Conservation (phyloP, 1,140 invertebrate species). For the Rhagoletis pomonella region DNA sequence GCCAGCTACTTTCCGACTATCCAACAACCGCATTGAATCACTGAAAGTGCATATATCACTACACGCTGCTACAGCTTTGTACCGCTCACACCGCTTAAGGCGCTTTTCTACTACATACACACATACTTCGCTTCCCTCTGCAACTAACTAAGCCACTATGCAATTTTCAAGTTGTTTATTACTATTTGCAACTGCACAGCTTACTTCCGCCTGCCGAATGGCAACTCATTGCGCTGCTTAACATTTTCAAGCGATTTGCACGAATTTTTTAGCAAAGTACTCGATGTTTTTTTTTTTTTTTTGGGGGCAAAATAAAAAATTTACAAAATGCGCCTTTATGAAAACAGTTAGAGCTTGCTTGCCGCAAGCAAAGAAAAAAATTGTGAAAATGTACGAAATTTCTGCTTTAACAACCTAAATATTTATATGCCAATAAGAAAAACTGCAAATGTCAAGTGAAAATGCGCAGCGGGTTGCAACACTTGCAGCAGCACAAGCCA, state of each 20-base stretch:
- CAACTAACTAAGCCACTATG: background rate
- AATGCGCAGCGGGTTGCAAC: background rate
- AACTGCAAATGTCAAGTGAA: constrained; percentile 37
- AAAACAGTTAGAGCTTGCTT: background rate
- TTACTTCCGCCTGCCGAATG: background rate
- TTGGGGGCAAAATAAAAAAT: background rate
- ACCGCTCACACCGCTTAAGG: background rate
- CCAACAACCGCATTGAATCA: background rate
- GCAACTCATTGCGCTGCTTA: constrained; percentile 23
- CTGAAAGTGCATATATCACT: background rate
- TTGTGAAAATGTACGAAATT: constrained; percentile 19
- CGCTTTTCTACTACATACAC: too few species aligned
- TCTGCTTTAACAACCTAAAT: constrained; percentile 24
- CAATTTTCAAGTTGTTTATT: constrained; percentile 35
- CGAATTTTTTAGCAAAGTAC: background rate
- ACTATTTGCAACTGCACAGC: background rate
- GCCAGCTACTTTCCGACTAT: background rate
- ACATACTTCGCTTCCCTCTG: too few species aligned
- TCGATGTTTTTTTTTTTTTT: background rate
- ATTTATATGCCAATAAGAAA: constrained; percentile 47
- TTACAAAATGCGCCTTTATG: background rate
- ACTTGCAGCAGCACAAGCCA: constrained; percentile 4
- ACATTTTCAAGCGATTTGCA: constrained; percentile 18
- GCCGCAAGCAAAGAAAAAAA: background rate
- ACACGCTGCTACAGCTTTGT: background rate